phyloP scores from a whole-genome alignment of 2,113 vertebrate genomes.

The Chaetodon trifascialis region DNA sequence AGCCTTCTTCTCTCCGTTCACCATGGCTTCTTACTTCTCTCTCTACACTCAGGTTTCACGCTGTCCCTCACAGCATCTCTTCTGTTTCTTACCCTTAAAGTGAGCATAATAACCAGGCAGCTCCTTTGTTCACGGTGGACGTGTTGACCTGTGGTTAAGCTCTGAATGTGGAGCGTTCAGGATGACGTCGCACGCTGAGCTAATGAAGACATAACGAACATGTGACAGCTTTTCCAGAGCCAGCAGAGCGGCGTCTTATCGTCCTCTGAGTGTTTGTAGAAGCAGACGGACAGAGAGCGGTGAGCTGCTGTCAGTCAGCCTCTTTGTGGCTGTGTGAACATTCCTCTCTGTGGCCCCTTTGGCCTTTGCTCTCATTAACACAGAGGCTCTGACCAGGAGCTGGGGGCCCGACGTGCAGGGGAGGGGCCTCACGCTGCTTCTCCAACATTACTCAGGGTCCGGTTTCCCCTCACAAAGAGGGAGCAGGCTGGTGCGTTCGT shows the following conservation, averaged over 20 bases:
- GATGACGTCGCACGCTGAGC: background rate
- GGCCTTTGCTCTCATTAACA: slow-evolving; percentile 72
- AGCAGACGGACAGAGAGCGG: background rate
- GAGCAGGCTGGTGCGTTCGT: background rate
- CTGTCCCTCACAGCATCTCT: background rate
- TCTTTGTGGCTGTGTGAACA: slow-evolving; percentile 62
- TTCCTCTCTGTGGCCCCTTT: slow-evolving; percentile 60
- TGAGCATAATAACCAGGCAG: background rate
- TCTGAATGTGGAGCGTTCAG: too few species aligned
- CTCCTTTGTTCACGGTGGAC: background rate
- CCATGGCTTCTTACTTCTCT: background rate
- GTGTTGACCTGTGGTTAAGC: too few species aligned
- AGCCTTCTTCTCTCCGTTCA: background rate
- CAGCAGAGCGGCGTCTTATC: background rate
- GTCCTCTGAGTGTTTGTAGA: background rate
- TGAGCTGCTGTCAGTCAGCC: slow-evolving; percentile 28
- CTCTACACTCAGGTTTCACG: background rate
- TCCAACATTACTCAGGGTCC: slow-evolving; percentile 5
- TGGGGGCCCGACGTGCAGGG: slow-evolving; percentile 6
- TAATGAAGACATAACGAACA: background rate
- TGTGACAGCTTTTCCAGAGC: background rate
- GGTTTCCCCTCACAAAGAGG: slow-evolving; percentile 13
- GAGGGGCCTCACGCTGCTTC: slow-evolving; percentile 14
- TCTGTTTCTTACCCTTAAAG: background rate
- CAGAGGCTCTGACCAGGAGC: slow-evolving; percentile 43